Evolutionary conservation across 2,888 invertebrate species (phyloP).

Genomic region (Brenthis hecate): DNA sequence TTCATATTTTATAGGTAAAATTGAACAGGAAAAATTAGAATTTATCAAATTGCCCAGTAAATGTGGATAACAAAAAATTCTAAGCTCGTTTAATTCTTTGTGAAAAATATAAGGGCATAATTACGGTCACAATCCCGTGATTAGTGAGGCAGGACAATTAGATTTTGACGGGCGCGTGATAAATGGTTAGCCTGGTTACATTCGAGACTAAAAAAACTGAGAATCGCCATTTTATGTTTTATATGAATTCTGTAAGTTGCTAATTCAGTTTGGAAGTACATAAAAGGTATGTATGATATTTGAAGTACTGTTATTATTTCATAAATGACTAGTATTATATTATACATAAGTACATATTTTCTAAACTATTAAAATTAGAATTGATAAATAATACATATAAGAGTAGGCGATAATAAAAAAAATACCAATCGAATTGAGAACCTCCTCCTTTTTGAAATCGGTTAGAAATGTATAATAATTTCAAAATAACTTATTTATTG

Average conservation of each 20-base stretch:
- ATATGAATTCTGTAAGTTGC: neutral
- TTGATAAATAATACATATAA: too few relatives aligned
- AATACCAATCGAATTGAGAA: too few relatives aligned
- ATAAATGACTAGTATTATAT: too few relatives aligned
- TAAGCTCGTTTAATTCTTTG: slow-evolving; percentile 68
- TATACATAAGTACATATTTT: too few relatives aligned
- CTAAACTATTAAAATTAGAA: too few relatives aligned
- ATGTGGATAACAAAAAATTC: slow-evolving; percentile 59
- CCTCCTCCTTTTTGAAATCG: too few relatives aligned
- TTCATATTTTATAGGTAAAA: neutral
- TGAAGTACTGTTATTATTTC: too few relatives aligned
- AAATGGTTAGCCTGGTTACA: slow-evolving; percentile 71
- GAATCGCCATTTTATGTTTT: slow-evolving; percentile 47
- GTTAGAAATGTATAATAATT: too few relatives aligned
- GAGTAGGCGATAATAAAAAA: too few relatives aligned
- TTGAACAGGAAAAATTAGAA: slow-evolving; percentile 63
- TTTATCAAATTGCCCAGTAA: slow-evolving; percentile 64
- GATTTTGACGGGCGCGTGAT: slow-evolving; percentile 80
- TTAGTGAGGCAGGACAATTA: slow-evolving; percentile 80
- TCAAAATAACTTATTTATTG: too few relatives aligned
- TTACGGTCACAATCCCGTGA: slow-evolving; percentile 78
- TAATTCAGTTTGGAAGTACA: too few relatives aligned
- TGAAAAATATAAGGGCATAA: slow-evolving; percentile 77
- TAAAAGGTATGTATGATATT: too few relatives aligned
- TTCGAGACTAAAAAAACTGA: slow-evolving; percentile 51